These are phyloP conservation scores for Amblyraja radiata DNA, from an alignment of 2,797 vertebrate species.

Conservation along the genomic window DNA sequence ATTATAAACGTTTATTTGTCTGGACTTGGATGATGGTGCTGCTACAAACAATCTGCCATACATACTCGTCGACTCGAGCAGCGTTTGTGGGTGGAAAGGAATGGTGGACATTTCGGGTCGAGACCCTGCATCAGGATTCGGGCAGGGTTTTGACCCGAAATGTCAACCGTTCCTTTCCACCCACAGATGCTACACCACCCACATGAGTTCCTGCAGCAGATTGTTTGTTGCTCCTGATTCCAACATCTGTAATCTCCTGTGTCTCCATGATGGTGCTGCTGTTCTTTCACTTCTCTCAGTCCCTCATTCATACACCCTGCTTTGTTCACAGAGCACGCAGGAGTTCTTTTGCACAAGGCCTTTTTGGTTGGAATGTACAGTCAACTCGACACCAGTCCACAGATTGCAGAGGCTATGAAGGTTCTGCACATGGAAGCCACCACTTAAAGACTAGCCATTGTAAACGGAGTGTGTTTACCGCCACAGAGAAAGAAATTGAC, in stretches of 20 bases:
- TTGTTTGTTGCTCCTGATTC: no score
- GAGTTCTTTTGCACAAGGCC: conserved; percentile 84
- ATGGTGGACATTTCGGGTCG: no score
- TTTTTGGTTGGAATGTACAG: conserved; percentile 94
- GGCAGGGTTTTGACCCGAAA: no score
- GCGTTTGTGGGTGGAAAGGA: no score
- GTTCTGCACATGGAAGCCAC: conserved; percentile 91
- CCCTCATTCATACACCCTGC: background rate
- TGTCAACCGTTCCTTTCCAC: no score
- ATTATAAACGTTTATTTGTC: background rate
- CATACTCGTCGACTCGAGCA: no score
- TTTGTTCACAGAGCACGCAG: conserved; percentile 74
- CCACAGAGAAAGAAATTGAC: background rate
- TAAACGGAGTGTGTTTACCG: background rate
- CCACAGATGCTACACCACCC: no score
- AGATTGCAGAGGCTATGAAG: conserved; percentile 91
- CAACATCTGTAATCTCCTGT: no score
- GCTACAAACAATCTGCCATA: no score
- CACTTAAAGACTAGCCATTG: conserved; percentile 58
- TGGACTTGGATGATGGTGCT: background rate
- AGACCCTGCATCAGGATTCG: no score
- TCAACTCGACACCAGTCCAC: conserved; percentile 91
- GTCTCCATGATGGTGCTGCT: background rate
- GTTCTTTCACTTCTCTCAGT: background rate
- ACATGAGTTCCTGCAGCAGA: no score